Conservation (phyloP, 2,113 vertebrate genomes). For the Corythaeola cristata region DNA sequence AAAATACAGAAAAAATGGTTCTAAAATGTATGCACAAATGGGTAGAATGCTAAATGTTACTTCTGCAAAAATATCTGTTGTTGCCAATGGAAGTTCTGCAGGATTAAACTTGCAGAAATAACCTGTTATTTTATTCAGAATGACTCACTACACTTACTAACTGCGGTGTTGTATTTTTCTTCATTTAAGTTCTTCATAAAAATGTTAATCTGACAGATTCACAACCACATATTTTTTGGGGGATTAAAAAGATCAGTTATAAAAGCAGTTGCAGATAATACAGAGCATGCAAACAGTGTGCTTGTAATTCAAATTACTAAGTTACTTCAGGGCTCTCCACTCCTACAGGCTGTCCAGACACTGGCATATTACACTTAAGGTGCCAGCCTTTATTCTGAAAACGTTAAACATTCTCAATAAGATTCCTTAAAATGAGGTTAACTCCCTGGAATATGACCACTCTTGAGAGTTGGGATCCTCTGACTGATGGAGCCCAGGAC, state of each 20-base stretch:
- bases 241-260: neutral
- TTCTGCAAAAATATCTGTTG: slow-evolving; percentile 43
- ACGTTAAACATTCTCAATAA: neutral
- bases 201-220: neutral
- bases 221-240: fast-evolving
- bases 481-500: neutral
- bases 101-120: slow-evolving; percentile 41
- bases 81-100: neutral
- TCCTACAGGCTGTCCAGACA: neutral
- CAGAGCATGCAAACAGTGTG: neutral
- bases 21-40: neutral
- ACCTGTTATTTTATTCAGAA: neutral
- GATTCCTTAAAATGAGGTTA: neutral
- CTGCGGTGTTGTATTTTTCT: neutral
- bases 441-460: neutral
- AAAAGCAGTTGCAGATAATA: neutral
- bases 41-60: neutral
- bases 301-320: neutral
- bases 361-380: neutral
- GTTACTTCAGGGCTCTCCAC: neutral
- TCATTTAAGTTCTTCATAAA: slow-evolving; percentile 17
- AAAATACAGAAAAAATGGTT: neutral
- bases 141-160: slow-evolving; percentile 39
- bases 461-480: neutral
- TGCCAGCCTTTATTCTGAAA: neutral